These are phyloP conservation scores for Mus minutoides DNA, from an alignment of 2,797 vertebrate species.

Conservation along the genomic window DNA sequence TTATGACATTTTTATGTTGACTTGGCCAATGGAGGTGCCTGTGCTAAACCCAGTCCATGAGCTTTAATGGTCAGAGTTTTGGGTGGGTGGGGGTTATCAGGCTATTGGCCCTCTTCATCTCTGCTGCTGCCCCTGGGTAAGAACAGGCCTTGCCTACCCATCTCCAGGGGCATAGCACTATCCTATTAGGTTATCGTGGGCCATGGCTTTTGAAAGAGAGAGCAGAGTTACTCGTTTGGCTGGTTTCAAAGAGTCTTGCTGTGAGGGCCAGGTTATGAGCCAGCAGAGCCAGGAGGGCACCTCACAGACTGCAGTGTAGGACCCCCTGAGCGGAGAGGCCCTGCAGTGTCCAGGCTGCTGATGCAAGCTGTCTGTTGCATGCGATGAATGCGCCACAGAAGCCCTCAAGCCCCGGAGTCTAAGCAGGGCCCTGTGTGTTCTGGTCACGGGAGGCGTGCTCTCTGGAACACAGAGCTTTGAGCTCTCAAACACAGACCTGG, in stretches of 20 bases:
- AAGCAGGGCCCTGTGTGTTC: neutral
- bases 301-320: neutral
- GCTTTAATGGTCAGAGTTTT: neutral
- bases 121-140: neutral
- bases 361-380: neutral
- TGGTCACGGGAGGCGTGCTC: neutral
- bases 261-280: neutral
- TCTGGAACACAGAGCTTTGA: neutral
- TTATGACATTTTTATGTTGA: neutral
- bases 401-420: neutral
- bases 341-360: neutral
- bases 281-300: no score
- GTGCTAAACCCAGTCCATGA: neutral
- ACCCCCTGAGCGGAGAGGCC: neutral
- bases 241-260: neutral
- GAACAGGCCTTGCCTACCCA: neutral
- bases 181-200: neutral
- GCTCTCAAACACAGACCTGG: neutral
- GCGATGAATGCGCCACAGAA: neutral
- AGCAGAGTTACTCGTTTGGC: neutral
- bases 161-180: accelerated
- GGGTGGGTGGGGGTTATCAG: neutral
- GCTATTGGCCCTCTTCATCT: neutral
- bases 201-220: neutral
- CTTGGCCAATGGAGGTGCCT: neutral